These are phyloP conservation scores for Stenotaenia linearis DNA, from an alignment of 2,888 invertebrate species.

Conservation along the genomic window DNA sequence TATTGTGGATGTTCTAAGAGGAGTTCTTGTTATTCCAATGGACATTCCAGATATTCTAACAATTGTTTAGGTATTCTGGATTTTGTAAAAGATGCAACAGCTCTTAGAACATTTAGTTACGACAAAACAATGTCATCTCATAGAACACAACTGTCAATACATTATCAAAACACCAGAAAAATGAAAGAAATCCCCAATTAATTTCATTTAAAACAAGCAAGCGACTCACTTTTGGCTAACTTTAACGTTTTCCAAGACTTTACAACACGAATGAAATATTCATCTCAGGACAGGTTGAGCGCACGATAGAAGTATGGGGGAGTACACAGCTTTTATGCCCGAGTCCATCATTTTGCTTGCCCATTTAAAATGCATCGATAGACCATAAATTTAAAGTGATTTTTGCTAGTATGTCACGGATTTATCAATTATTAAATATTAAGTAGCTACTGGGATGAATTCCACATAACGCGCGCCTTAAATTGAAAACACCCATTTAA, in stretches of 20 bases:
- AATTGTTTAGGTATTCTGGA: too few relatives aligned
- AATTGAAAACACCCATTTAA: constrained; percentile 19
- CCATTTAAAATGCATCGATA: constrained; percentile 33
- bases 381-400: constrained; percentile 34
- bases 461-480: background rate
- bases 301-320: background rate
- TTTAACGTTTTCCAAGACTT: constrained; percentile 27
- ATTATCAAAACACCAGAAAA: too few relatives aligned
- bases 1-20: too few relatives aligned
- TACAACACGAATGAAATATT: constrained; percentile 21
- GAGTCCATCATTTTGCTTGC: background rate
- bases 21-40: too few relatives aligned
- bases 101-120: too few relatives aligned
- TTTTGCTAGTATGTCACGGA: constrained; percentile 33
- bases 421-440: constrained; percentile 34
- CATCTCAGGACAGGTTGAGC: constrained; percentile 27
- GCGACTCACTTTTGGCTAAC: background rate
- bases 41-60: too few relatives aligned
- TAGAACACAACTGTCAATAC: too few relatives aligned
- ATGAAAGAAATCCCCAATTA: background rate
- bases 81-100: too few relatives aligned
- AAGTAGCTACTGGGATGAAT: background rate
- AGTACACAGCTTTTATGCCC: background rate
- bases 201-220: background rate
- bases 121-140: too few relatives aligned